Evolutionary conservation across 2,888 invertebrate genomes (phyloP), one percentile per base, ranked within the genome.

Genomic region (Pecten maximus): DNA sequence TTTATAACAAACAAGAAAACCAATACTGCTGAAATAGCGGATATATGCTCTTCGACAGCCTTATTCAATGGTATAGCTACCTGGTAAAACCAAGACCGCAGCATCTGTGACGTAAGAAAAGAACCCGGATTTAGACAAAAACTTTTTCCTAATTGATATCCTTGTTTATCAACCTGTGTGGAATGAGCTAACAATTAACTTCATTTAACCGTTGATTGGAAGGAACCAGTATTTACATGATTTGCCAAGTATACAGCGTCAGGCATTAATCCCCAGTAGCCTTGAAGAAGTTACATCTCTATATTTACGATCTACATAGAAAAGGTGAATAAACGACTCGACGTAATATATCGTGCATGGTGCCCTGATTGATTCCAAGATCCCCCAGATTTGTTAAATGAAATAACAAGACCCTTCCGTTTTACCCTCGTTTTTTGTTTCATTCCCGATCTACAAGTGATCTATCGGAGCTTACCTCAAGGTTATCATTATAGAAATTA

Each of bases 1-100:
- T 74, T 74, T 28, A 74, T n/a, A 74, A 74, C 74, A 74, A 74
- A 28, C 35, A 74, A 74, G 74, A 74, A 74, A 74, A 74, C 74
- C 74, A 74, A 74, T 74, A 74, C 74, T 74, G 8, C 74, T 74
- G 74, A 35, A 23, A 12, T 2, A 35, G 23, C 54, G 54, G 54
- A 54, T 54, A 54, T 54, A 23, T 23, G 74, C 35, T 10, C 19
- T 35, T 28, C 35, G 10, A 74, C 35, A 35, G 35, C 8, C 35
- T 12, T 2, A 23, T 28, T 12, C 4, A 0, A 28, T 74, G 74
- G 0, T 74, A 28, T 0, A 74, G 16, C 28, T 74, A 35, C 15
- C 74, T 12, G 74, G 74, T 35, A 74, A 74, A 74, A 74, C 35
- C 4, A 35, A 15, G 74, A 74, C 28, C 35, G 74, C 74, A 35